Conservation (phyloP, 2,888 invertebrate genomes). For the Heteromyza rotundicornis region DNA sequence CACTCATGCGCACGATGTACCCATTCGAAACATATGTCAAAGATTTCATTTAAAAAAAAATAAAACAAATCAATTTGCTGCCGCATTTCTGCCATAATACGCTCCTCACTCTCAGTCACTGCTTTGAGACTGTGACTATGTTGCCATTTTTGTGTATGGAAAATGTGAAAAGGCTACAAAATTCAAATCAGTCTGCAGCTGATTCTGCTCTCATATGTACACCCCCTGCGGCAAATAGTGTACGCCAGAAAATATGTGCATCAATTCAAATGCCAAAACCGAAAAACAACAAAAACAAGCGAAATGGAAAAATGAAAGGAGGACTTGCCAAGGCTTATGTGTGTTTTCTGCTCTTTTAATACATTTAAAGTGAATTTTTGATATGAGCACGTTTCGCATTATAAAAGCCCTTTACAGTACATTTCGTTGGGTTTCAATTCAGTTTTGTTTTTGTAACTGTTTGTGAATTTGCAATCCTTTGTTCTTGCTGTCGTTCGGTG, state of each 20-base stretch:
- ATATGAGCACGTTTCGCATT: conserved; percentile 5
- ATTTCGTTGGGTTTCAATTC: neutral
- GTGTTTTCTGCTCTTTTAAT: neutral
- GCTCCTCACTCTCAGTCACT: too few relatives aligned
- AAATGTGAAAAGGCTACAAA: neutral
- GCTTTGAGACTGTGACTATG: too few relatives aligned
- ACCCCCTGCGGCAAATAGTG: too few relatives aligned
- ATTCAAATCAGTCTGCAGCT: too few relatives aligned
- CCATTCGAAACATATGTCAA: too few relatives aligned
- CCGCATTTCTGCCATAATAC: too few relatives aligned
- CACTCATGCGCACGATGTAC: too few relatives aligned
- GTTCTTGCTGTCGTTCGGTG: neutral
- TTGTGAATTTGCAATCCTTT: neutral
- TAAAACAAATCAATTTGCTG: too few relatives aligned
- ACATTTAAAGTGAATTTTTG: conserved; percentile 1
- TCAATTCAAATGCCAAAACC: neutral
- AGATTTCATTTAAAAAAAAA: too few relatives aligned
- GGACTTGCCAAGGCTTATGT: neutral
- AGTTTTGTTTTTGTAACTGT: neutral
- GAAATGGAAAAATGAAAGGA: neutral
- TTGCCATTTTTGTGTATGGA: too few relatives aligned
- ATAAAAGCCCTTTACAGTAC: neutral
- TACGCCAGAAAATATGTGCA: neutral
- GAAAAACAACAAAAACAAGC: neutral
- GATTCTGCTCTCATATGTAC: too few relatives aligned